phyloP scores from a whole-genome alignment of 2,113 vertebrate species.

The Megatriorchis doriae region DNA sequence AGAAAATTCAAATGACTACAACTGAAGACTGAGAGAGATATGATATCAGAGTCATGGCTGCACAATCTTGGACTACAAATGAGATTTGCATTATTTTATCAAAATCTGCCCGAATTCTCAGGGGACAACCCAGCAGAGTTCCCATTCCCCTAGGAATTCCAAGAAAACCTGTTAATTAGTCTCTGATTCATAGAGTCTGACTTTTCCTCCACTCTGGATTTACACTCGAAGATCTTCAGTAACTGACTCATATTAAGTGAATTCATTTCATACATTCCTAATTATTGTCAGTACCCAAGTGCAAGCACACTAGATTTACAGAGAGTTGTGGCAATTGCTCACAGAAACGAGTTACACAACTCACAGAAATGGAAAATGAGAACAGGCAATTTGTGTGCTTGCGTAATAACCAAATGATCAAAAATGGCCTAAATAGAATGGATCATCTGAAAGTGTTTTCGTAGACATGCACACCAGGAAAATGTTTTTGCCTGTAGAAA shows the following conservation, averaged over 20 bases:
- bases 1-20: neutral
- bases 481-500: neutral
- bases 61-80: neutral
- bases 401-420: slow-evolving; percentile 23
- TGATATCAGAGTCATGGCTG: neutral
- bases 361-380: neutral
- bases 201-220: neutral
- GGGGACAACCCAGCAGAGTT: neutral
- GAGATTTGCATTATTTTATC: neutral
- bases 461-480: neutral
- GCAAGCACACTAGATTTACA: neutral
- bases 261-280: neutral
- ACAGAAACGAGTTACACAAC: neutral
- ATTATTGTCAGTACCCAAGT: neutral
- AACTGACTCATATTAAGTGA: neutral
- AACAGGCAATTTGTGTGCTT: neutral
- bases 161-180: neutral
- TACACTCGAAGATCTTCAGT: neutral
- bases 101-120: neutral
- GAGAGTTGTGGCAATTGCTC: neutral
- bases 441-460: neutral
- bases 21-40: neutral
- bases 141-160: neutral
- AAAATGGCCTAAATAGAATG: neutral
- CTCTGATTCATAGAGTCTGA: neutral